Percentiles rank a stretch among this genome's conserved stretches.
Evolutionary conservation across 2,888 invertebrate species (phyloP).

Genomic region (Maniola hyperantus): DNA sequence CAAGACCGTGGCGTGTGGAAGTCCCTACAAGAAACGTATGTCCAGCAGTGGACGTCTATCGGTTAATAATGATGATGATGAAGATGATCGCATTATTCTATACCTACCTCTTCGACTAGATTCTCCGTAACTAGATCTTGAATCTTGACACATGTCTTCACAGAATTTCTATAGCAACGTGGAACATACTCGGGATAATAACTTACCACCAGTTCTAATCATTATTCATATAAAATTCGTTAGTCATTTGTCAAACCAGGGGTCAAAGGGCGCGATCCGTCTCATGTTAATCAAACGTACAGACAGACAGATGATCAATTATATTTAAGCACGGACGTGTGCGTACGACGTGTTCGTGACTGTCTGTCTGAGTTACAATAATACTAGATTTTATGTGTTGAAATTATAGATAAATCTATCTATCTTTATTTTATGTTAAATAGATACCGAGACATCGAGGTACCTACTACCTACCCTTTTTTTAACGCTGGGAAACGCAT

Average conservation of each 20-base stretch:
- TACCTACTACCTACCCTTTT: too few species aligned
- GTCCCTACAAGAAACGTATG: too few species aligned
- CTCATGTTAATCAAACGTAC: conserved; percentile 65
- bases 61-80: too few species aligned
- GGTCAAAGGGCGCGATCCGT: conserved; percentile 69
- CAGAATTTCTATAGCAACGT: neutral
- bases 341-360: conserved; percentile 28
- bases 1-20: too few species aligned
- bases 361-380: conserved; percentile 23
- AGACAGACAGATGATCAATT: conserved; percentile 66
- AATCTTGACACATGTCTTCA: too few species aligned
- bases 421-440: neutral
- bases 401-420: neutral
- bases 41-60: too few species aligned
- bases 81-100: too few species aligned
- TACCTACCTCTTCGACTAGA: too few species aligned
- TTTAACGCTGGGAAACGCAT: too few species aligned
- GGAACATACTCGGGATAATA: neutral
- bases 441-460: too few species aligned
- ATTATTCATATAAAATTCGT: conserved; percentile 31
- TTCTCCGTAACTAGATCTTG: too few species aligned
- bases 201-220: conserved; percentile 9
- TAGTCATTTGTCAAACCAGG: conserved; percentile 68
- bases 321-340: conserved; percentile 39
- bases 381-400: conserved; percentile 15